Conservation (phyloP, 1,140 invertebrate species). For the Drusus annulatus region DNA sequence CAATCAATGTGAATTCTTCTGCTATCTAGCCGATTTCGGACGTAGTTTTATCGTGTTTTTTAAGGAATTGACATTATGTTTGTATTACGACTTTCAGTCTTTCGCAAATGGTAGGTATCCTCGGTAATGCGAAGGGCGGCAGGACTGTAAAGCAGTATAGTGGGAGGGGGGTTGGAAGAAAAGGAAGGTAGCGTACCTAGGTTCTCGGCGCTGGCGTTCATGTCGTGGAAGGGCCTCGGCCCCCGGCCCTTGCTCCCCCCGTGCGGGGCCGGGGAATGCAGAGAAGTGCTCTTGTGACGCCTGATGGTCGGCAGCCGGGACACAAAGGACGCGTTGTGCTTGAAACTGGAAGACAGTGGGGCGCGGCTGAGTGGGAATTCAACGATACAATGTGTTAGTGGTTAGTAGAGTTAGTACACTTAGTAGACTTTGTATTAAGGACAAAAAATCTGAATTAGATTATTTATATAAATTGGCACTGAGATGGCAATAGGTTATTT, state of each 20-base stretch:
- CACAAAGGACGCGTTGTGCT: conserved; percentile 92
- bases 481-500: too few relatives aligned
- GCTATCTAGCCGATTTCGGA: too few relatives aligned
- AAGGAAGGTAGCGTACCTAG: conserved; percentile 71
- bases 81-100: too few relatives aligned
- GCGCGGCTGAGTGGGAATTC: conserved; percentile 69
- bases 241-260: conserved; percentile 71
- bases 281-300: conserved; percentile 82
- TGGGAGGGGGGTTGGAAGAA: not conserved
- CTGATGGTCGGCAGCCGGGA: conserved; percentile 89
- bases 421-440: too few relatives aligned
- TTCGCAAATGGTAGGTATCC: too few relatives aligned
- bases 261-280: conserved; percentile 79
- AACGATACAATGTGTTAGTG: not conserved
- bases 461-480: too few relatives aligned
- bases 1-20: too few relatives aligned
- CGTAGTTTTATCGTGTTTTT: too few relatives aligned
- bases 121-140: too few relatives aligned
- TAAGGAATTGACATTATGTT: too few relatives aligned
- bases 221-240: conserved; percentile 75
- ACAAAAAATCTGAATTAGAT: too few relatives aligned
- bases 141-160: not conserved
- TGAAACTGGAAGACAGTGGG: conserved; percentile 82
- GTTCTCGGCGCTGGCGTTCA: conserved; percentile 81
- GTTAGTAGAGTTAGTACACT: too few relatives aligned